Conservation (phyloP, 2,888 invertebrate species). For the Oscheius myriophilus region DNA sequence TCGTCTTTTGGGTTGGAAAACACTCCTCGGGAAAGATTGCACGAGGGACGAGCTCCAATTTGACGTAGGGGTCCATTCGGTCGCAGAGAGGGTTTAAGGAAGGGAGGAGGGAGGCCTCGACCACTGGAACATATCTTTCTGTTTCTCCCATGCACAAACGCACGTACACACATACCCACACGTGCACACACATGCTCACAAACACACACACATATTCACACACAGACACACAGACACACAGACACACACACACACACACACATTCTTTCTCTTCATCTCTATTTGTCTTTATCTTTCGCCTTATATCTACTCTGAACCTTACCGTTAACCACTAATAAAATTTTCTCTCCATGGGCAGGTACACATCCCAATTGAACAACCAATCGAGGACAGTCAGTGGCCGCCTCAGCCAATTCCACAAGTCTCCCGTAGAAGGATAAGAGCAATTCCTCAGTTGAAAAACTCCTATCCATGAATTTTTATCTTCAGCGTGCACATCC, state of each 20-base stretch:
- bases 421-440: conserved; percentile 45
- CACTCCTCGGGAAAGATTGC: conserved; percentile 48
- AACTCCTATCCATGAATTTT: conserved; percentile 32
- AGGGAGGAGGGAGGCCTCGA: conserved; percentile 42
- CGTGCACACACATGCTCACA: too few relatives aligned
- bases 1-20: conserved; percentile 56
- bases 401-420: conserved; percentile 32
- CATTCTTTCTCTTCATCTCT: too few relatives aligned
- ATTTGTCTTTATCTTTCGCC: too few relatives aligned
- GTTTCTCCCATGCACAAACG: too few relatives aligned
- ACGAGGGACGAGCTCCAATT: conserved; percentile 63
- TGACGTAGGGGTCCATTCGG: conserved; percentile 58
- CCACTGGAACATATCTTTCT: conserved; percentile 37
- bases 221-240: too few relatives aligned
- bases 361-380: conserved; percentile 24
- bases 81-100: conserved; percentile 47
- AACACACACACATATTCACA: too few relatives aligned
- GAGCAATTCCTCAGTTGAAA: conserved; percentile 47
- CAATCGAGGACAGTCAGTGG: conserved; percentile 19
- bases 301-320: not conserved
- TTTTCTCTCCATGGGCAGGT: conserved; percentile 17
- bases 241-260: too few relatives aligned
- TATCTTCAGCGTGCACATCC: not conserved
- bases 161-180: not conserved
- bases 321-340: conserved; percentile 26